Conservation (phyloP, 92 coral and sea anemone species). For the Umimayanthus chanpuru region DNA sequence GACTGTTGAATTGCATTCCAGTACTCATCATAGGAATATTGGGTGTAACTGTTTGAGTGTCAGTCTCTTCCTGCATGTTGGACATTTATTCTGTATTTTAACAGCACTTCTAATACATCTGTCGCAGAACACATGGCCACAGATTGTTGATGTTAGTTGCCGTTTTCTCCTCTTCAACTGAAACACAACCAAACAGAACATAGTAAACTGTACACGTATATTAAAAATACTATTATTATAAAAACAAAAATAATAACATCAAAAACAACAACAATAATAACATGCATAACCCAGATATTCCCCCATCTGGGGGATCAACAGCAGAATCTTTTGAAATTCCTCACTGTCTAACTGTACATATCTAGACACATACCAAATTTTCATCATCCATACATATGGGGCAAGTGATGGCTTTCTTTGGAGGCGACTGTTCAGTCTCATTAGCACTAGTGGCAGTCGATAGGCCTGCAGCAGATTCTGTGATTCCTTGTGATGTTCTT, state of each 20-base stretch:
- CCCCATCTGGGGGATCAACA: no score
- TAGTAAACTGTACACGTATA: neutral
- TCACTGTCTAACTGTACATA: no score
- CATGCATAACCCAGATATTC: no score
- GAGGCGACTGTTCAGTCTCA: neutral
- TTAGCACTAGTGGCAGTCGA: neutral
- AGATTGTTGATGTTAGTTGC: constrained; percentile 88
- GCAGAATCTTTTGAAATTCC: no score
- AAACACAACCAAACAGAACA: neutral
- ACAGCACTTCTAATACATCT: constrained; percentile 81
- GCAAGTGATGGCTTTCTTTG: constrained; percentile 64
- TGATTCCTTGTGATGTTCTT: neutral
- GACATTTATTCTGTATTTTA: constrained; percentile 81
- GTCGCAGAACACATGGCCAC: constrained; percentile 98
- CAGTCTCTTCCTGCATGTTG: constrained; percentile 92
- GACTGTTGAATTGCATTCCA: no score
- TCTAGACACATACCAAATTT: constrained; percentile 56
- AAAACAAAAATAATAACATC: no score
- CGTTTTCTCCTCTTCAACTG: constrained; percentile 88
- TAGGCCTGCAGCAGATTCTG: neutral
- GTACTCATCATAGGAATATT: constrained; percentile 65
- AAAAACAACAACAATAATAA: no score
- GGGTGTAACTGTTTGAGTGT: constrained; percentile 84
- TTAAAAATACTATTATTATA: no score
- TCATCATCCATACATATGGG: constrained; percentile 94